Evolutionary conservation across 2,113 vertebrate genomes (phyloP).

Genomic region (Leptobrachium ailaonicum): DNA sequence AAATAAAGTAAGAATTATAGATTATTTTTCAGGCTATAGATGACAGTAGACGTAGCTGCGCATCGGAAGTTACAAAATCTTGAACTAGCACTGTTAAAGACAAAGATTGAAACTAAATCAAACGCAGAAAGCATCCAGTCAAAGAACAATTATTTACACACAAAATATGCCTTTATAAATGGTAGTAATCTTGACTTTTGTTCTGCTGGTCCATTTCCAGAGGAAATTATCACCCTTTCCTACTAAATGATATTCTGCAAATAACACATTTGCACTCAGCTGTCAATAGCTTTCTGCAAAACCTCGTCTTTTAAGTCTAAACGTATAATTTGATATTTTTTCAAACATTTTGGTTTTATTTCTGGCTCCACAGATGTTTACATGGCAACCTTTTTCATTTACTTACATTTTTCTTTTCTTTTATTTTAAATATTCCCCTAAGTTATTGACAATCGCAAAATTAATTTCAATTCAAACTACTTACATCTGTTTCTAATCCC

Average conservation of each 20-base stretch:
- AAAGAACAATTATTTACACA: constrained; percentile 35
- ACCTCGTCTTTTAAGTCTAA: constrained; percentile 20
- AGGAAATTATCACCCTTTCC: constrained; percentile 36
- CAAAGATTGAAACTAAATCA: neutral
- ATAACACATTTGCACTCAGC: constrained; percentile 41
- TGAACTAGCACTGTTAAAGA: too few species aligned
- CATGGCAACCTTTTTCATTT: constrained; percentile 37
- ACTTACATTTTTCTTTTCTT: constrained; percentile 19
- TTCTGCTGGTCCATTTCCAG: constrained; percentile 25
- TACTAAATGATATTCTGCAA: constrained; percentile 41
- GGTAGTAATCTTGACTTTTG: constrained; percentile 24
- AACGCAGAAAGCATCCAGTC: neutral
- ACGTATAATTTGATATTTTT: constrained; percentile 44
- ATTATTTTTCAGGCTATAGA: too few species aligned
- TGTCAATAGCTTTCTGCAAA: constrained; percentile 38
- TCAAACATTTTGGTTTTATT: constrained; percentile 36
- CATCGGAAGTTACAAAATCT: too few species aligned
- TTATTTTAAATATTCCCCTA: neutral
- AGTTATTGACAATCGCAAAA: constrained; percentile 12
- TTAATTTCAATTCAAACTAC: neutral
- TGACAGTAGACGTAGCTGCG: too few species aligned
- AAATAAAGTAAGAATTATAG: too few species aligned
- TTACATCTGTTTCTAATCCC: neutral
- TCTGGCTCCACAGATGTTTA: constrained; percentile 39
- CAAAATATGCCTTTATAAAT: constrained; percentile 15